Evolutionary conservation across 1,140 invertebrate species (phyloP).

Genomic region (Drosophila fuyamai): DNA sequence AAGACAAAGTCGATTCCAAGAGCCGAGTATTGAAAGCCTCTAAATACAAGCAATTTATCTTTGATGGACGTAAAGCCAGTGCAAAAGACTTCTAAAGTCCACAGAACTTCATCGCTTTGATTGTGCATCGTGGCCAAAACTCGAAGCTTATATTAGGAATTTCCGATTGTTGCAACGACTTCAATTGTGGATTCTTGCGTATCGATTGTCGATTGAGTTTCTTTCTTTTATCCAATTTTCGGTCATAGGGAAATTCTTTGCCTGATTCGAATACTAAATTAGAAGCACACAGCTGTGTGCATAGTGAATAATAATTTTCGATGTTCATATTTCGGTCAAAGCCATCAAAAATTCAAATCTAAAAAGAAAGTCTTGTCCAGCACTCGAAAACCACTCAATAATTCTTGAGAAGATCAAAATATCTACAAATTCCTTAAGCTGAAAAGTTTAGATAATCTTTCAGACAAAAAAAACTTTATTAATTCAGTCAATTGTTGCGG

Average conservation of each 20-base stretch:
- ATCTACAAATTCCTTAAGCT: not conserved
- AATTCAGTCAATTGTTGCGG: not conserved
- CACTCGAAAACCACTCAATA: conserved; percentile 20
- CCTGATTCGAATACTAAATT: conserved; percentile 67
- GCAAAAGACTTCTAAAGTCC: not conserved
- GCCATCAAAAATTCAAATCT: conserved; percentile 45
- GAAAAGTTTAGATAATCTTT: conserved; percentile 19
- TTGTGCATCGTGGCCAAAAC: not conserved
- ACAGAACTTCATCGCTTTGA: conserved; percentile 8
- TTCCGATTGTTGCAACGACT: conserved; percentile 15
- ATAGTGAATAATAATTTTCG: conserved; percentile 48
- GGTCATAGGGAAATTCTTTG: conserved; percentile 53
- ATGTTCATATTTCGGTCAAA: conserved; percentile 66
- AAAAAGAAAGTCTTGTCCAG: conserved; percentile 32
- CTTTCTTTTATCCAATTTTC: conserved; percentile 19
- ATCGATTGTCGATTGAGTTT: conserved; percentile 55
- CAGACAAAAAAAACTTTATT: conserved; percentile 4
- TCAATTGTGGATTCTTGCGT: conserved; percentile 16
- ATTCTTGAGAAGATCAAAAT: conserved; percentile 28
- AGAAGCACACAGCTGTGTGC: conserved; percentile 45
- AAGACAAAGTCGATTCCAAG: not conserved
- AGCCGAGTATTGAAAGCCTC: conserved; percentile 19
- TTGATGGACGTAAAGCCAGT: conserved; percentile 27
- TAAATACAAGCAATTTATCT: conserved; percentile 54
- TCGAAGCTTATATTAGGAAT: conserved; percentile 12